phyloP scores from a whole-genome alignment of 2,113 vertebrate species.

The Hirundichthys speculiger region DNA sequence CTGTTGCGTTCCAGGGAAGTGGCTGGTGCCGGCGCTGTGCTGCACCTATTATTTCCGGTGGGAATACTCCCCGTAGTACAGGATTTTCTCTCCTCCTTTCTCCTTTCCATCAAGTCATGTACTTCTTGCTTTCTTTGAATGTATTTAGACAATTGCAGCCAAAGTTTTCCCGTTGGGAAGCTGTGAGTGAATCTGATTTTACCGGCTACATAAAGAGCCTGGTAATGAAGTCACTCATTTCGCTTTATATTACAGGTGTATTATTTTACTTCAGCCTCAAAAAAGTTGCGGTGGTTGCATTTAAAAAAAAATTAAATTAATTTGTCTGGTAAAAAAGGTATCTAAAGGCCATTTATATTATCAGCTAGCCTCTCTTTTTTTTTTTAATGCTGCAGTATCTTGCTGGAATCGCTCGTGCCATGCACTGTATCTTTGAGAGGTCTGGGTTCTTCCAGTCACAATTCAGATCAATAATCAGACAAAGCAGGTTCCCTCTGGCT shows the following conservation, averaged over 20 bases:
- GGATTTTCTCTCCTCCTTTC: constrained; percentile 39
- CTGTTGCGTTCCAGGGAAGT: constrained; percentile 79
- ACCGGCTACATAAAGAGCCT: background rate
- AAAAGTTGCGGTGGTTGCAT: too few relatives aligned
- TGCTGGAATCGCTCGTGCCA: too few relatives aligned
- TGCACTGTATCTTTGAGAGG: too few relatives aligned
- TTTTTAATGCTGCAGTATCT: too few relatives aligned
- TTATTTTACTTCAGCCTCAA: too few relatives aligned
- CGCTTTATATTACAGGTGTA: too few relatives aligned
- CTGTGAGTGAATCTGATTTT: background rate
- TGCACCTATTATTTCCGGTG: constrained; percentile 77
- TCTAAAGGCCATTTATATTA: too few relatives aligned
- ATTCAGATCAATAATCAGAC: background rate
- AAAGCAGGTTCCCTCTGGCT: background rate
- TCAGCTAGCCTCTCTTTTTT: too few relatives aligned
- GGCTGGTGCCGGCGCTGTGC: constrained; percentile 67
- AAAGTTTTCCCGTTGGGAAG: background rate
- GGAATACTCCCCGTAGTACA: constrained; percentile 74
- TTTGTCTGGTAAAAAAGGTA: too few relatives aligned
- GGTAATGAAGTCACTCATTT: too few relatives aligned
- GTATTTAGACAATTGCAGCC: background rate
- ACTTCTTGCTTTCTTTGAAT: constrained; percentile 12
- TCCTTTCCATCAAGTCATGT: constrained; percentile 20
- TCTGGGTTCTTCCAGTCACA: too few relatives aligned
- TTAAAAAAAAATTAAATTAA: too few relatives aligned